Percentiles rank a stretch among this genome's conserved stretches.
These are phyloP conservation scores for Euplagia quadripunctaria DNA, from an alignment of 2,888 invertebrate genomes.

Conservation along the genomic window DNA sequence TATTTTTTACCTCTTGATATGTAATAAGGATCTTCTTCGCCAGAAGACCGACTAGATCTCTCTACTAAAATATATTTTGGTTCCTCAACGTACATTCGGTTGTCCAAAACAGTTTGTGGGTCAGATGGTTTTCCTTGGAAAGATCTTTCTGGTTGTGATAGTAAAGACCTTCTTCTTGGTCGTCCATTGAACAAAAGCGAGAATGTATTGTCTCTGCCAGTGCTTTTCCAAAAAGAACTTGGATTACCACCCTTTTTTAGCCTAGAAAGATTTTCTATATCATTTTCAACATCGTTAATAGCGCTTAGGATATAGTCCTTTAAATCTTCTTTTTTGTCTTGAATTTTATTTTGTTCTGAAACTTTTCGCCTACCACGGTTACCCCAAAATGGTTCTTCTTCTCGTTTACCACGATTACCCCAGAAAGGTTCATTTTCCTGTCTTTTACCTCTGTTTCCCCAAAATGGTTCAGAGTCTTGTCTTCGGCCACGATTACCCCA, in stretches of 20 bases:
- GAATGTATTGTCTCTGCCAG: constrained; percentile 68
- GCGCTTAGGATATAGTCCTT: constrained; percentile 66
- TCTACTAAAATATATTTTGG: constrained; percentile 85
- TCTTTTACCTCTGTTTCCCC: constrained; percentile 80
- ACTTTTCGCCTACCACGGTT: constrained; percentile 67
- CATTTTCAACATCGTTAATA: constrained; percentile 65
- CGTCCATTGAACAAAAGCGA: constrained; percentile 62
- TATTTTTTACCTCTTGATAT: constrained; percentile 80
- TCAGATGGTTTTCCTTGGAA: constrained; percentile 52
- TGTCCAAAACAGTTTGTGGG: constrained; percentile 71
- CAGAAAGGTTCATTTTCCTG: constrained; percentile 69
- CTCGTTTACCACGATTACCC: constrained; percentile 64
- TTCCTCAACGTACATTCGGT: constrained; percentile 84
- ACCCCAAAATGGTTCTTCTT: constrained; percentile 69
- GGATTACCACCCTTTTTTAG: constrained; percentile 53
- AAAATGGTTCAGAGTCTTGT: constrained; percentile 73
- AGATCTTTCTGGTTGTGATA: constrained; percentile 30
- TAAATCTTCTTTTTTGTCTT: constrained; percentile 63
- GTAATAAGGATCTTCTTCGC: constrained; percentile 77
- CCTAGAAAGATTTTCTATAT: constrained; percentile 67
- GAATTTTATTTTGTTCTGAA: constrained; percentile 61
- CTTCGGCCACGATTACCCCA: constrained; percentile 75
- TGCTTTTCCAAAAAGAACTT: constrained; percentile 66
- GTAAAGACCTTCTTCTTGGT: constrained; percentile 40
- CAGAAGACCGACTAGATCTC: constrained; percentile 77